Base-by-base conservation (phyloP, 2,797 vertebrate species). In the Lophius americanus region DNA sequence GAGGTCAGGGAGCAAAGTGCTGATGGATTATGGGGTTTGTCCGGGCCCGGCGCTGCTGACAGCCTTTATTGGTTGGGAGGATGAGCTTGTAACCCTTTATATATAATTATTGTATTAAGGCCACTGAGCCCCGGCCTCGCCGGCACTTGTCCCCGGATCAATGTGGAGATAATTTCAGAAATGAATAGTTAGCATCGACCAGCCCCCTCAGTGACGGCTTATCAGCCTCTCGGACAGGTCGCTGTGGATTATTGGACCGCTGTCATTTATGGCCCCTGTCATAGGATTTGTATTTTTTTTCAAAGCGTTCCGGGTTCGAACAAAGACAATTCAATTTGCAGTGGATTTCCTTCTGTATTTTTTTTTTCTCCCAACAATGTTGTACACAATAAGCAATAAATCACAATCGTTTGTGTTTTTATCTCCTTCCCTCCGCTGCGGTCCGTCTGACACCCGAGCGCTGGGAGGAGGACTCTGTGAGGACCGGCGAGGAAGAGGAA, bases 151-250 rank as follows among this genome's bases (percentile, higher is more conserved):
- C 94, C 95, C 91, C 68, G 96, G 95, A 99, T 99, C 98, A 98
- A 98, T 98, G 96, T 95, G 96, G 94, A 98, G 97, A 99, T 99
- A 96, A 99, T 99, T 98, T 98, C 94, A 97, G 95, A 98, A 99
- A 99, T 98, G 95, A 99, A 99, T 98, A 99, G 97, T 98, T 98
- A 97, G 96, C 95, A 99, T 99, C 93, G 98, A 99, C 95, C 93
- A 93, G 92, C 91, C 92, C 77, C 93, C 83, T 91, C 91, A 93
- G 95, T 91, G 95, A 94, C 94, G 95, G 85, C 96, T 97, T 97
- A 97, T 96, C 97, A 95, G 95, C 85, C 91, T 93, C 91, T 84
- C 69, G 85, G 93, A 95, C 95, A 95, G 93, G 95, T 94, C 89
- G 90, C 92, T 90, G 95, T 93, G 94, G 95, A 97, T 97, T 96